Base-by-base conservation (phyloP, 2,113 vertebrate species). In the Ammodytes marinus region DNA sequence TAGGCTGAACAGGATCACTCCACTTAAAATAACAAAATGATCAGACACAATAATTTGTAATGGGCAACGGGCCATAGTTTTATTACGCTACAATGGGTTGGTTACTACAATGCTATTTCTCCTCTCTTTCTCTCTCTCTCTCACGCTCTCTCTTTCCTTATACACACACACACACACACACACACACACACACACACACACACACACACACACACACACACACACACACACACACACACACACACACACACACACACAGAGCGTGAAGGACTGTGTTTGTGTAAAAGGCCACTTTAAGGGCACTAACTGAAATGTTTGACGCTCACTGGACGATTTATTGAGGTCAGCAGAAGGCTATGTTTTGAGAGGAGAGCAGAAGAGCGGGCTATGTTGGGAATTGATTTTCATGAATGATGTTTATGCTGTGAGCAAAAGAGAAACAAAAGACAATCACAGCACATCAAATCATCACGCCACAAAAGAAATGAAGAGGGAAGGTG, bases 351-450 rank as follows among this genome's bases (percentile, higher is more conserved):
- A 80, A 92, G 94, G 91, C 92, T 91, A 89, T 66, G 67, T 89
- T 93, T 92, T 87, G 82, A 87, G 79, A 77, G 27, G 27, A 27
- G 27, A 84, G 76, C 75, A 86, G 82, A 80, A 8, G 80, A 75
- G 82, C 35, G 69, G 74, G 65, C 69, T 40, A 59, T 71, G 88
- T 86, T 88, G 58, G 72, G 89, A 27, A 93, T 94, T 91, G 91
- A 94, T 93, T 92, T 93, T 87, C 87, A 87, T 91, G 86, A 92
- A 89, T 89, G 89, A 91, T 88, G 27, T 91, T 91, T 89, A 86
- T 81, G 85, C 86, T 89, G 58, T 61, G 82, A 92, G 84, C 86
- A 83, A 77, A 83, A 74, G 85, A 83, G 79, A 91, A 90, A 87
- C 86, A 92, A 88, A 91, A 92, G 85, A 91, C 83, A 85, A 93